Base-by-base conservation (phyloP, 2,888 invertebrate species). In the Loripinus fragilis region DNA sequence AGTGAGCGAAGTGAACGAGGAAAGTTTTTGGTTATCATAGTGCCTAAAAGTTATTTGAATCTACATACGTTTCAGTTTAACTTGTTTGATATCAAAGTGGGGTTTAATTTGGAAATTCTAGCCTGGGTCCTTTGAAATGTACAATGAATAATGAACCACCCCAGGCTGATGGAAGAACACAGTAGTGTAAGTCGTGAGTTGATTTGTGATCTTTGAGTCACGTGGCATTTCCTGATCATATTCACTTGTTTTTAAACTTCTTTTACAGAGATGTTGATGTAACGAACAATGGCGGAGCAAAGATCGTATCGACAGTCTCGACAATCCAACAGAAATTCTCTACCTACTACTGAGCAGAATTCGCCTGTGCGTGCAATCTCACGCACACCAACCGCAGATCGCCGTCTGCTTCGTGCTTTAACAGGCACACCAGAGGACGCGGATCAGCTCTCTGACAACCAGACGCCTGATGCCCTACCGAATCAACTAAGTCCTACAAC, bases 361-460 rank as follows among this genome's bases (percentile, higher is more conserved):
- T 74, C 74, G 52, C 75, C 70, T 20, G 45, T 30, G 10, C 75
- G 72, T n/a, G 71, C 65, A 42, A 74, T 79, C 20, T 80, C 79
- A n/a, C 68, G 82, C 30, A 83, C 82, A 23, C 82, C 82, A 15
- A 83, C 76, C 41, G 82, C 77, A 12, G 82, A 83, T 66, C 55
- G 80, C 8, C 68, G 68, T 17, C 52, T 77, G 25, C 48, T 80
- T 15, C 67, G 80, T 23, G 66, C 76, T 17, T 67, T 81, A 20
- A 78, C 76, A 0, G 75, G 75, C 7, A 75, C 81, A 3, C 81
- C 81, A 15, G 50, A 50, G 5, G 28, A 52, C 28, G 28, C 17
- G 7, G 52, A 52, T 28, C 52, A n/a, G 28, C 12, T 52, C 23
- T 52, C 12, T 52, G 52, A 52, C 25, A n/a, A 52, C 25, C 20